Evolutionary conservation across 2,113 vertebrate genomes (phyloP), one percentile per base, ranked within the genome.

Genomic region (Paradoxurus hermaphroditus): DNA sequence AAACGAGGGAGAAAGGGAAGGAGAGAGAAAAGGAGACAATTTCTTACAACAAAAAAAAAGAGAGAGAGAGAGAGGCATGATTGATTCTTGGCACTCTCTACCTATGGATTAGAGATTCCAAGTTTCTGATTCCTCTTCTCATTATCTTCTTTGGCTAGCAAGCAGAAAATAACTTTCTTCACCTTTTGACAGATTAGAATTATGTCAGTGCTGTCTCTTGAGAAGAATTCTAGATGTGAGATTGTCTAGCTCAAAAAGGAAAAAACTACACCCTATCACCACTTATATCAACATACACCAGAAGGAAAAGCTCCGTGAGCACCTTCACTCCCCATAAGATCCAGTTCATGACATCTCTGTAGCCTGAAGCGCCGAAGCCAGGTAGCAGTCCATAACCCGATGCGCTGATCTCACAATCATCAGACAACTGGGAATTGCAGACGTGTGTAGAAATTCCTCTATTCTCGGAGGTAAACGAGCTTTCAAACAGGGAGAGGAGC

Each of bases 171-270:
- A 77, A 77, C 39, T 86, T 81, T 67, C 70, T 88, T 93, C 21
- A 44, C 67, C 49, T 81, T 85, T 81, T 92, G 78, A 95, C 39
- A 68, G 87, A 67, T 68, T 72, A 39, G 59, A 70, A 44, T 84
- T 87, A 78, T 49, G 49, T 94, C 62, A 53, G 23, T 56, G 56
- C 56, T 95, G 53, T 90, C 39, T 39, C 51, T 62, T 79, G 81
- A 96, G 53, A 88, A 95, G 63, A 95, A 91, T 68, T 86, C 63
- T 92, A 84, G 84, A 67, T 95, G 73, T 72, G 31, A 29, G 11
- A 65, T 89, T 86, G 51, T 72, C 53, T 89, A 23, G 12, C 65
- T 91, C 73, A 53, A 41, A 88, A 89, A 67, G 27, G 23, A 62
- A 79, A 29, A 46, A 56, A 67, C 8, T 15, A 62, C 51, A 79